Evolutionary conservation across 2,797 vertebrate species (phyloP).

Genomic region (Cichlasoma orientale): DNA sequence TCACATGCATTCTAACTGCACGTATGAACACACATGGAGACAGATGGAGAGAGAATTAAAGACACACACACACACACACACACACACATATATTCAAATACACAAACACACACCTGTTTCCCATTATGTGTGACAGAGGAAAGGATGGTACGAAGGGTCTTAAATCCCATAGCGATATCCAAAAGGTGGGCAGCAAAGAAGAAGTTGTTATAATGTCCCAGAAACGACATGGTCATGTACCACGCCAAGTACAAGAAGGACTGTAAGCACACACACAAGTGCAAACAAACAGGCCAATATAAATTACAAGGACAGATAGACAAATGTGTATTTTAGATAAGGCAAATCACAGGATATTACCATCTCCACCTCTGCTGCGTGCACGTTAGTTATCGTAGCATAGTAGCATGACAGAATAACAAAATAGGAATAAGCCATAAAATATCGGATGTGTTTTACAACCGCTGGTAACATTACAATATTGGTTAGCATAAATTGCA

Average conservation of each 20-base stretch:
- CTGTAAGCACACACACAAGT: constrained; percentile 53
- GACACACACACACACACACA: not conserved
- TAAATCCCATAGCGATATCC: constrained; percentile 84
- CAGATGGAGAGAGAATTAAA: constrained; percentile 22
- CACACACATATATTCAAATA: constrained; percentile 1
- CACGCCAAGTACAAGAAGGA: constrained; percentile 81
- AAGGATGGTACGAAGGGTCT: constrained; percentile 82
- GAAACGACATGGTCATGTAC: constrained; percentile 79
- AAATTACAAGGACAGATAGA: constrained; percentile 51
- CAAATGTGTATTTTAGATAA: constrained; percentile 69
- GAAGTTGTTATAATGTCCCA: constrained; percentile 84
- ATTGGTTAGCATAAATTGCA: constrained; percentile 20
- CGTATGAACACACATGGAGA: constrained; percentile 33
- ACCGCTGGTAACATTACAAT: not conserved
- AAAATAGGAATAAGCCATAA: constrained; percentile 30
- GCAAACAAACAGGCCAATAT: constrained; percentile 35
- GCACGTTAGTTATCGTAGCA: constrained; percentile 16
- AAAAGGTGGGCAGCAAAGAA: constrained; percentile 83
- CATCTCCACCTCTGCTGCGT: constrained; percentile 17
- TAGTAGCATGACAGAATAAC: constrained; percentile 29
- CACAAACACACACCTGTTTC: constrained; percentile 75
- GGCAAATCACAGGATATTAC: constrained; percentile 71
- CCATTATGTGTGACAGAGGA: constrained; percentile 84
- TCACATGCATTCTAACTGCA: constrained; percentile 5
- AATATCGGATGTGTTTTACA: constrained; percentile 26